A percentile compares a stretch with the other conserved stretches of the same genome.
Evolutionary conservation across 2,113 vertebrate genomes (phyloP).

Genomic region (Equus przewalskii): DNA sequence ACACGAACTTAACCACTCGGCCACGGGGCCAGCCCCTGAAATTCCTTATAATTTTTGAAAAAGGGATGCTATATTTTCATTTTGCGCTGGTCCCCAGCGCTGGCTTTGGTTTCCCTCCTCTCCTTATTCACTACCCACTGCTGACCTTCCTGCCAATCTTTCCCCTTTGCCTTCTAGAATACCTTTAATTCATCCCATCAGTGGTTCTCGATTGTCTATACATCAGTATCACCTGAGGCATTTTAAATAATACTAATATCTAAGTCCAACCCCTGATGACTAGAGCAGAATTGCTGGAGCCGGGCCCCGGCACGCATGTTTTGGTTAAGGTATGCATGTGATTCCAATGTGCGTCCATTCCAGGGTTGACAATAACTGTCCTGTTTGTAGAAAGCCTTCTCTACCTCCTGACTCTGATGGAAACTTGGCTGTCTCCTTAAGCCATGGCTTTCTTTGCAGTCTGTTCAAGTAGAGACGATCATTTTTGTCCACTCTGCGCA

Average conservation of each 20-base stretch:
- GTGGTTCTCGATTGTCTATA: not conserved
- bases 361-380: not conserved
- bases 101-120: not conserved
- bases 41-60: not conserved
- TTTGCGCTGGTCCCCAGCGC: not conserved
- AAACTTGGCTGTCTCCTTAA: not conserved
- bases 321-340: not conserved
- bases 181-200: not conserved
- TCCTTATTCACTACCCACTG: not conserved
- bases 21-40: not conserved
- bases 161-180: not conserved
- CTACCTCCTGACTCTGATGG: not conserved
- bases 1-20: too few relatives aligned
- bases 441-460: not conserved
- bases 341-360: not conserved
- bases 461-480: not conserved
- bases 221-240: not conserved
- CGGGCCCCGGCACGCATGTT: too few relatives aligned
- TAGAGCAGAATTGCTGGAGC: not conserved
- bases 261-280: not conserved
- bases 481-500: not conserved
- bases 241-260: not conserved
- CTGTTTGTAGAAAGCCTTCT: constrained; percentile 28
- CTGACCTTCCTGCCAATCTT: not conserved
- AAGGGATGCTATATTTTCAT: not conserved